Evolutionary conservation across 2,797 vertebrate species (phyloP).

Genomic region (Myripristis jacobus): DNA sequence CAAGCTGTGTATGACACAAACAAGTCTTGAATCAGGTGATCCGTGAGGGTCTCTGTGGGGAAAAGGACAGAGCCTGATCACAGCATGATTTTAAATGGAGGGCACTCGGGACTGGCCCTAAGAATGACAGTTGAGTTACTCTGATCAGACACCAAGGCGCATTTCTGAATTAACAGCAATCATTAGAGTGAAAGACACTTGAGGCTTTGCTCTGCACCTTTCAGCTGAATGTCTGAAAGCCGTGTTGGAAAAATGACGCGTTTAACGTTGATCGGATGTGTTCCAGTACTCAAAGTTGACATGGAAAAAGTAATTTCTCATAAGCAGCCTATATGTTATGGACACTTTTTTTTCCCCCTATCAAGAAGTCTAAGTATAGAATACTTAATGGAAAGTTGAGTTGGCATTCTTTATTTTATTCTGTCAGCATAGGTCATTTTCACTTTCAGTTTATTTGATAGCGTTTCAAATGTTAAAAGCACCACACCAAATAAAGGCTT

Average conservation of each 20-base stretch:
- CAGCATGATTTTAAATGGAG: conserved; percentile 70
- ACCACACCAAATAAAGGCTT: conserved; percentile 88
- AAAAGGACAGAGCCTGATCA: conserved; percentile 48
- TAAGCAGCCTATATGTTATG: conserved; percentile 59
- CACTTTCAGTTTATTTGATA: conserved; percentile 85
- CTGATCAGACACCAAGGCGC: conserved; percentile 63
- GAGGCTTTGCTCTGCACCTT: conserved; percentile 63
- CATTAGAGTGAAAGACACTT: conserved; percentile 55
- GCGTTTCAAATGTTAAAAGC: conserved; percentile 88
- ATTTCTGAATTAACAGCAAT: conserved; percentile 62
- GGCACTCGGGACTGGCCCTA: conserved; percentile 59
- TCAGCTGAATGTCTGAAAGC: conserved; percentile 56
- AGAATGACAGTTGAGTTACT: conserved; percentile 68
- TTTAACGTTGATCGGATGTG: conserved; percentile 55
- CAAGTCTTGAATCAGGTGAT: conserved; percentile 62
- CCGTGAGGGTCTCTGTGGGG: conserved; percentile 42
- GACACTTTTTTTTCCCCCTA: conserved; percentile 42
- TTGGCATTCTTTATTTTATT: conserved; percentile 76
- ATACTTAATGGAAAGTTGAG: conserved; percentile 55
- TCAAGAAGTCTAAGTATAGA: conserved; percentile 49
- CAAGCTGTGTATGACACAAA: conserved; percentile 67
- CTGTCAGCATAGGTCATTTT: conserved; percentile 84
- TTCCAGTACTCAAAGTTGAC: conserved; percentile 52
- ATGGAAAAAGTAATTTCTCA: conserved; percentile 47
- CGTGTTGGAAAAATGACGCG: conserved; percentile 55